A percentile compares a stretch with the other conserved stretches of the same genome.
These are phyloP conservation scores for Panthera leo DNA, from an alignment of 2,113 vertebrate genomes.

Conservation along the genomic window DNA sequence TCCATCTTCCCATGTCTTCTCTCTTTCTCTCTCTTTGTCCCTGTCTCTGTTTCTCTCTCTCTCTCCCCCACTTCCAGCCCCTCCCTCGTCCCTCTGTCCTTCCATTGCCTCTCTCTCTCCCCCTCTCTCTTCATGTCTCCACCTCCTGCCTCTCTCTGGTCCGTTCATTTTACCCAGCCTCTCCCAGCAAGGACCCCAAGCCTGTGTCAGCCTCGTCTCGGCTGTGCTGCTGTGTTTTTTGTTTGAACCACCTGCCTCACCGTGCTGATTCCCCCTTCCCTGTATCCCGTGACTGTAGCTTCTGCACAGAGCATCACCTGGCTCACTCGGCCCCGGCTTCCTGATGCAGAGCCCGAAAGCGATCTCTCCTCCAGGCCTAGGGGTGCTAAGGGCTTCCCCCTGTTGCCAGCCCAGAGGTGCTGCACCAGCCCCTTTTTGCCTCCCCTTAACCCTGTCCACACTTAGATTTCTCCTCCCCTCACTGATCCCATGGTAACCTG, in stretches of 20 bases:
- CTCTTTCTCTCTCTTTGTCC: background rate
- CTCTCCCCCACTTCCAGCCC: background rate
- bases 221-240: accelerated
- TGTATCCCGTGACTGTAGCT: background rate
- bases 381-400: background rate
- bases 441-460: background rate
- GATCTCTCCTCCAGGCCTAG: background rate
- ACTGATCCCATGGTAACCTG: background rate
- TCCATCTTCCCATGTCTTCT: background rate
- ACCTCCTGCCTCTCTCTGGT: background rate
- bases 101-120: background rate
- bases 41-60: background rate
- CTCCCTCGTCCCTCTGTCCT: conserved; percentile 30
- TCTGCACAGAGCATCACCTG: accelerated
- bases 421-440: accelerated
- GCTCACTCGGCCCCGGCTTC: accelerated
- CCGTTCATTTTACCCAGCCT: background rate
- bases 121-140: background rate
- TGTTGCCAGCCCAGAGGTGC: background rate
- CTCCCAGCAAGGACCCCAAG: background rate
- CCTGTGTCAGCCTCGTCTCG: background rate
- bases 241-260: accelerated
- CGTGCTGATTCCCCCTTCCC: background rate
- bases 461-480: too few species aligned
- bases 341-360: accelerated